Percentiles rank a stretch among this genome's conserved stretches.
phyloP scores from a whole-genome alignment of 2,888 invertebrate genomes.

The Tenthredo distinguenda region DNA sequence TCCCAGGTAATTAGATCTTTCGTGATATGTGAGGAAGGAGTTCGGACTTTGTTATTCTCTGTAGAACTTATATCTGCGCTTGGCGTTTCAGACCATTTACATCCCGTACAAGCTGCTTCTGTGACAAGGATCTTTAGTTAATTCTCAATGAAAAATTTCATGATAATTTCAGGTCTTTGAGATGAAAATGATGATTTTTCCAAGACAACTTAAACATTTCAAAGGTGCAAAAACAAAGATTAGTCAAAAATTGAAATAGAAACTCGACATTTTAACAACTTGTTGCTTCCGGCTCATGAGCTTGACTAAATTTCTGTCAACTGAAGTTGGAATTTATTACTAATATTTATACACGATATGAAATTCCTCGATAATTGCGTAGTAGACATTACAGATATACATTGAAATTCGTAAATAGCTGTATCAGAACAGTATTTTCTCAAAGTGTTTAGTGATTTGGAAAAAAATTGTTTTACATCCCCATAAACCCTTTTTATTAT shows the following conservation, averaged over 20 bases:
- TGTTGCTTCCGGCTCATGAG: too few relatives aligned
- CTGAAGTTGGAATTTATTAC: too few relatives aligned
- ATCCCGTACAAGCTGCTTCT: constrained; percentile 16
- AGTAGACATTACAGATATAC: too few relatives aligned
- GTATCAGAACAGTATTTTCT: too few relatives aligned
- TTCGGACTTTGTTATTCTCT: not conserved
- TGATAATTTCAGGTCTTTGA: not conserved
- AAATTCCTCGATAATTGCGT: too few relatives aligned
- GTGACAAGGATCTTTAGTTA: not conserved
- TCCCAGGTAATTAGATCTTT: not conserved
- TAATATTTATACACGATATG: too few relatives aligned
- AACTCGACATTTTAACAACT: not conserved
- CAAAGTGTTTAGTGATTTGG: not conserved
- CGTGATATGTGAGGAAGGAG: not conserved
- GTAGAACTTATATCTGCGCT: not conserved
- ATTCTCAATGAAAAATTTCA: not conserved
- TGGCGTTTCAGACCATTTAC: not conserved
- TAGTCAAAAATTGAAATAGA: not conserved
- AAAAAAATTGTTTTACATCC: not conserved
- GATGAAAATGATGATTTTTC: not conserved
- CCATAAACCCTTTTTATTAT: not conserved
- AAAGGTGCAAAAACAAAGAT: not conserved
- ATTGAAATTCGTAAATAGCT: too few relatives aligned
- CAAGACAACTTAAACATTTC: not conserved
- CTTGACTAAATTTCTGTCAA: too few relatives aligned